Conservation (phyloP, 2,113 vertebrate genomes). For the Ariopsis seemanni region DNA sequence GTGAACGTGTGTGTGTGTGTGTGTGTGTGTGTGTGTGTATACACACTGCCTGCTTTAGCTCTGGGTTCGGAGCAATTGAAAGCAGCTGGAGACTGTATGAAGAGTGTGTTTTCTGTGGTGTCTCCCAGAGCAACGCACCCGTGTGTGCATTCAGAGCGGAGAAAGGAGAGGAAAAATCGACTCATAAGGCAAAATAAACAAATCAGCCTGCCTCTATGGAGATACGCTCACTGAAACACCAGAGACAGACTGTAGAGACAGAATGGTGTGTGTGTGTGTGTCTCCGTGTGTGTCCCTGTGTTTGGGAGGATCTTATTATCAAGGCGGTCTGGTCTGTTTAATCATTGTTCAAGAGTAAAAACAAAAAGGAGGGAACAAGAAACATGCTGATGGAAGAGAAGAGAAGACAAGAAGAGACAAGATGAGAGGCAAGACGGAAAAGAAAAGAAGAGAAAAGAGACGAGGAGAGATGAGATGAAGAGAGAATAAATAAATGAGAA, state of each 20-base stretch:
- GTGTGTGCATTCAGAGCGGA: slow-evolving; percentile 70
- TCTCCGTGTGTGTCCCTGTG: slow-evolving; percentile 31
- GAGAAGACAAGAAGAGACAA: not conserved
- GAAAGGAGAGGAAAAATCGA: slow-evolving; percentile 73
- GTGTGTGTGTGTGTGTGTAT: slow-evolving; percentile 38
- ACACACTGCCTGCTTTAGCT: slow-evolving; percentile 16
- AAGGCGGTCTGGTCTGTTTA: slow-evolving; percentile 58
- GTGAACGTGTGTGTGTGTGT: slow-evolving; percentile 45
- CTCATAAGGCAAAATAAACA: slow-evolving; percentile 70
- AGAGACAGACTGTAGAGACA: slow-evolving; percentile 2
- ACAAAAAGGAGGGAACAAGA: too few relatives aligned
- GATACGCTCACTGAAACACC: slow-evolving; percentile 61
- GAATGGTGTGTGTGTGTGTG: not conserved
- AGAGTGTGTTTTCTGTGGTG: slow-evolving; percentile 66
- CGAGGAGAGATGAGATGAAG: not conserved
- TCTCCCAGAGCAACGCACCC: slow-evolving; percentile 71
- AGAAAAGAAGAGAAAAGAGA: too few relatives aligned
- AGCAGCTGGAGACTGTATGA: slow-evolving; percentile 75
- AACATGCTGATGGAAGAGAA: not conserved
- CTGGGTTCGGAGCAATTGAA: slow-evolving; percentile 67
- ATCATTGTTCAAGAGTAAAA: slow-evolving; percentile 50
- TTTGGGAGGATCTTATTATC: slow-evolving; percentile 56
- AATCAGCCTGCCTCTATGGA: slow-evolving; percentile 66
- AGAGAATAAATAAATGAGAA: not conserved
- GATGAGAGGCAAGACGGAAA: not conserved